Evolutionary conservation across 1,140 invertebrate genomes (phyloP), one percentile per base, ranked within the genome.

Genomic region (Eumaeus atala): DNA sequence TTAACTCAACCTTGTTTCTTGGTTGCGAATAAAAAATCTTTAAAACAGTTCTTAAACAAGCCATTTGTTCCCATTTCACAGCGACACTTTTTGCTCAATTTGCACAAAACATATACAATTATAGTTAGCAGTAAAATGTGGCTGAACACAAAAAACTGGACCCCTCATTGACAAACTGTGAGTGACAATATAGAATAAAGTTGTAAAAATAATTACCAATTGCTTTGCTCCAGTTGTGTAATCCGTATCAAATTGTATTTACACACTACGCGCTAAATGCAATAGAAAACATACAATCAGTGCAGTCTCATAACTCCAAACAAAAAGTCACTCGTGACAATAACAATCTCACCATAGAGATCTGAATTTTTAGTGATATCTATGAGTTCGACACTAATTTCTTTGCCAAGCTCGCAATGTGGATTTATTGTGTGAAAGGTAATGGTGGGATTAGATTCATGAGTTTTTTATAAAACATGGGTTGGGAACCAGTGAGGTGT

Each of bases 261-360:
- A 40, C 12, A 16, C 9, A 9, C 12, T 44, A 14, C 9, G 14
- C 7, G 40, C 9, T 7, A 1, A 7, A 16, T 16, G 17, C 7
- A 6, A 17, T 16, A 44, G 14, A 44, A 44, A 44, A 33, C 8
- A 42, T 18, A 44, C 33, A 53, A 53, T 44, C 33, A 40, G 21
- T 42, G n/a, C n/a, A n/a, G n/a, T 53, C 42, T 14, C 38, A 44
- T 42, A 16, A 14, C 37, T 53, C 28, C 9, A 53, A 44, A 66
- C 69, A 77, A 82, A 82, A 81, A 74, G 55, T 61, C 62, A 72
- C 73, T 71, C 70, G 71, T 73, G 71, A 72, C 72, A 63, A 62
- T 52, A 55, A 64, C 62, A 70, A 71, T 72, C 70, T 65, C 72
- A 77, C 65, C n/a, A n/a, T n/a, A n/a, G n/a, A n/a, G n/a, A n/a